Conservation (phyloP, 2,888 invertebrate species). For the Drosophila demipolita region DNA sequence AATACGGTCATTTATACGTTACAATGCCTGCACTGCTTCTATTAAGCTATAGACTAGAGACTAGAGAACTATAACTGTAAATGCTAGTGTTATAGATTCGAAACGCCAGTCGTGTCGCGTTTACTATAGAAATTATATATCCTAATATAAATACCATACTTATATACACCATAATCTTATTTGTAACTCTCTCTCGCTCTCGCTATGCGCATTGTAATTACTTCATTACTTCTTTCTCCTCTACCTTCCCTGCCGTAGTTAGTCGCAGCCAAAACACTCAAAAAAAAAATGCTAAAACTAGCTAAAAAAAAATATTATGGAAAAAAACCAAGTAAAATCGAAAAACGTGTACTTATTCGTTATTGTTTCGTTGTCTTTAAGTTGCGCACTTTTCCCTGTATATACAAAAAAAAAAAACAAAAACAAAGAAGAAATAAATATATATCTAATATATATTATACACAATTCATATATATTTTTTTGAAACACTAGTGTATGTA, state of each 20-base stretch:
- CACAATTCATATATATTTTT: background rate
- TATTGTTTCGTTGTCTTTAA: conserved; percentile 63
- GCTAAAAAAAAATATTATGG: conserved; percentile 39
- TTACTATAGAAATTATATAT: conserved; percentile 41
- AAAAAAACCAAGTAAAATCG: conserved; percentile 20
- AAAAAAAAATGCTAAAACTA: conserved; percentile 44
- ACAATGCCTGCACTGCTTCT: conserved; percentile 61
- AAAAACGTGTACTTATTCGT: conserved; percentile 74
- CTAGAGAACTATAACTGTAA: conserved; percentile 52
- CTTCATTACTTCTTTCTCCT: conserved; percentile 49
- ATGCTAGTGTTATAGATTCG: conserved; percentile 58
- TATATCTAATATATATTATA: conserved; percentile 20
- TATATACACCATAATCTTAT: conserved; percentile 13
- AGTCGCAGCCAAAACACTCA: conserved; percentile 32
- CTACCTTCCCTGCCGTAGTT: conserved; percentile 33
- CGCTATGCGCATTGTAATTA: conserved; percentile 71
- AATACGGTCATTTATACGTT: conserved; percentile 12
- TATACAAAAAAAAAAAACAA: conserved; percentile 3
- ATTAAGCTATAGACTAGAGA: conserved; percentile 57
- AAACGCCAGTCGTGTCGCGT: conserved; percentile 37
- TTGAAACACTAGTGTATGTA: conserved; percentile 14
- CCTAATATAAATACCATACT: conserved; percentile 16
- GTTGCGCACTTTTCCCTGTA: conserved; percentile 50
- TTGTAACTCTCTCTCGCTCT: conserved; percentile 11
- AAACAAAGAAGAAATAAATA: conserved; percentile 5